phyloP scores from a whole-genome alignment of 2,113 vertebrate species.

The Erythrocercus mccallii region DNA sequence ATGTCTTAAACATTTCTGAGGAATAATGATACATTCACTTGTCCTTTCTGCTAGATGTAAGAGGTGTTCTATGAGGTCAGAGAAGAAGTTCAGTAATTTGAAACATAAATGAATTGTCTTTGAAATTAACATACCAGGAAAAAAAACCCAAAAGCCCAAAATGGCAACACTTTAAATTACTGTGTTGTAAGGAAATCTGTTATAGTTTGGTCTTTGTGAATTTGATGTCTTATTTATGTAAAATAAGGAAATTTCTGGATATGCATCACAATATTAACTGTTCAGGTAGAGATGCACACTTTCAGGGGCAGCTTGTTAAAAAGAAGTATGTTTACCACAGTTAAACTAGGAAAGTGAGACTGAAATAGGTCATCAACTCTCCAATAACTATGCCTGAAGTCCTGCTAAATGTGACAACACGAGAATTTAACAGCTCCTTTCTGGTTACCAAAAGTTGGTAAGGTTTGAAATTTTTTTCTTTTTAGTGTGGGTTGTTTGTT shows the following conservation, averaged over 20 bases:
- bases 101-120: not conserved
- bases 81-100: not conserved
- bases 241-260: conserved; percentile 42
- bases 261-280: conserved; percentile 26
- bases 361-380: conserved; percentile 51
- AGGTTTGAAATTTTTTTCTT: not conserved
- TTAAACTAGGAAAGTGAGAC: conserved; percentile 16
- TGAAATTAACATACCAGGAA: not conserved
- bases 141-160: not conserved
- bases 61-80: not conserved
- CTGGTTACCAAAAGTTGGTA: not conserved
- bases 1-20: not conserved
- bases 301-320: conserved; percentile 44
- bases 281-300: conserved; percentile 24
- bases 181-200: conserved; percentile 36
- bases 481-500: not conserved
- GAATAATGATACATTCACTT: not conserved
- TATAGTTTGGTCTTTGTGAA: conserved; percentile 41
- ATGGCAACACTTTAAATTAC: not conserved
- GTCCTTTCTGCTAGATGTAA: not conserved
- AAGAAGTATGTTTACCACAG: conserved; percentile 51
- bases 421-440: not conserved
- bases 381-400: not conserved
- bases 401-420: not conserved
- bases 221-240: conserved; percentile 57